Evolutionary conservation across 2,797 vertebrate genomes (phyloP).

Genomic region (Coregonus suidteri): DNA sequence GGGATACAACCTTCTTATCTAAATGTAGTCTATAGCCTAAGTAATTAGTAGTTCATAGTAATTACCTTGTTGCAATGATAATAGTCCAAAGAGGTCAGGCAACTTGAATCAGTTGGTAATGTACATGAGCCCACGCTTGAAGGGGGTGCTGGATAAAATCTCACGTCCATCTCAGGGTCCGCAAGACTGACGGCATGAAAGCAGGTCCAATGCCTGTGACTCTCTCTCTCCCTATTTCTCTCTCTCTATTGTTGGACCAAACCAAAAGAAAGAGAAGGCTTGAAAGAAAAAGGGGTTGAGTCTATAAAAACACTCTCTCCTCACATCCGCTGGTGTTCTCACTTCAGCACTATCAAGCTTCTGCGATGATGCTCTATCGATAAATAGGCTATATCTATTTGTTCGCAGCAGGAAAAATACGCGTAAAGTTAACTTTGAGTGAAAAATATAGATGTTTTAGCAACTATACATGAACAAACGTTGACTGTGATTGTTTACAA

Average conservation of each 20-base stretch:
- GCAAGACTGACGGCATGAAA: conserved; percentile 85
- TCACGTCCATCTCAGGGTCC: conserved; percentile 94
- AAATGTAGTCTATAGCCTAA: neutral
- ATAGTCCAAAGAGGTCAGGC: conserved; percentile 89
- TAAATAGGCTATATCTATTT: conserved; percentile 14
- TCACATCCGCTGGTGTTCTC: conserved; percentile 63
- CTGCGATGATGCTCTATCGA: conserved; percentile 62
- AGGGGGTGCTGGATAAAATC: conserved; percentile 96
- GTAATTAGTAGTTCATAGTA: neutral
- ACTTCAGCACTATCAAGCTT: conserved; percentile 52
- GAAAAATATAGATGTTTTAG: conserved; percentile 14
- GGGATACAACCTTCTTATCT: neutral
- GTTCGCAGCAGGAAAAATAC: conserved; percentile 14
- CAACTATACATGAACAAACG: conserved; percentile 11
- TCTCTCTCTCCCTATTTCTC: conserved; percentile 45
- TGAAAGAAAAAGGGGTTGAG: conserved; percentile 57
- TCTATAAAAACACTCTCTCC: conserved; percentile 56
- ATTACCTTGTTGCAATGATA: conserved; percentile 97
- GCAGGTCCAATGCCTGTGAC: conserved; percentile 73
- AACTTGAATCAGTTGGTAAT: conserved; percentile 89
- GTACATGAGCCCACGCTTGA: conserved; percentile 93
- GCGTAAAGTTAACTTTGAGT: conserved; percentile 61
- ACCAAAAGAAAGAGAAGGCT: conserved; percentile 66
- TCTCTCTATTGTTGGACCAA: conserved; percentile 60
- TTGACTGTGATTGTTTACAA: conserved; percentile 35